Conservation (phyloP, 2,888 invertebrate genomes). For the Parnassius glacialis region DNA sequence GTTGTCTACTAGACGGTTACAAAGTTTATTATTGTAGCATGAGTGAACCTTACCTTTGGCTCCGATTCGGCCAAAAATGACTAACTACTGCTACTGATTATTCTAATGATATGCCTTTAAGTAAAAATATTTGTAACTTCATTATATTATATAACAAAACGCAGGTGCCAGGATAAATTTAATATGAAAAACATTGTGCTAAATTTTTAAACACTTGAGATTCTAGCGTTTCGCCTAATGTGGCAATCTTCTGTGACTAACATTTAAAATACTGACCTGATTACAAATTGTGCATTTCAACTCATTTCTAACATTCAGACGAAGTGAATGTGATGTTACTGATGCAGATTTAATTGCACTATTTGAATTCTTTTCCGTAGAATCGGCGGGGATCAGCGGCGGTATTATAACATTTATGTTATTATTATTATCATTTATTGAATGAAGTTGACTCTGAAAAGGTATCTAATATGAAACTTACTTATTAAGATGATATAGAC, state of each 20-base stretch:
- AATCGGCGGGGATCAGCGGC: constrained; percentile 9
- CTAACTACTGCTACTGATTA: too few species aligned
- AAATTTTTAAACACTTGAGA: too few species aligned
- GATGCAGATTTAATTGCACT: constrained; percentile 24
- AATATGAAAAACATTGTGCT: too few species aligned
- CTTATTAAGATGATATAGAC: neutral
- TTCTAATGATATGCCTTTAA: too few species aligned
- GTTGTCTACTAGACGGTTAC: too few species aligned
- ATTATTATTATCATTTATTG: constrained; percentile 20
- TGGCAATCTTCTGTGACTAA: neutral
- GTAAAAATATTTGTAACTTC: too few species aligned
- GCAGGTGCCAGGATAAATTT: too few species aligned
- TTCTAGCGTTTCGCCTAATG: neutral
- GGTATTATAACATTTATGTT: constrained; percentile 7
- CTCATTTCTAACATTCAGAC: constrained; percentile 31
- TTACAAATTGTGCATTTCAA: constrained; percentile 52
- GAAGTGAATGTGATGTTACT: constrained; percentile 12
- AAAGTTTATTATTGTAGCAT: too few species aligned
- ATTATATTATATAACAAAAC: too few species aligned
- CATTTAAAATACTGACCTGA: constrained; percentile 42
- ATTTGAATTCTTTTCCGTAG: constrained; percentile 19
- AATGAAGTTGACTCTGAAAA: constrained; percentile 6
- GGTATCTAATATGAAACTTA: neutral
- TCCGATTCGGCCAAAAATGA: too few species aligned
- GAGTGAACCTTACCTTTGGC: too few species aligned